A percentile compares a stretch with the other conserved stretches of the same genome.
These are phyloP conservation scores for Micromys minutus DNA, from an alignment of 2,113 vertebrate species.

Conservation along the genomic window DNA sequence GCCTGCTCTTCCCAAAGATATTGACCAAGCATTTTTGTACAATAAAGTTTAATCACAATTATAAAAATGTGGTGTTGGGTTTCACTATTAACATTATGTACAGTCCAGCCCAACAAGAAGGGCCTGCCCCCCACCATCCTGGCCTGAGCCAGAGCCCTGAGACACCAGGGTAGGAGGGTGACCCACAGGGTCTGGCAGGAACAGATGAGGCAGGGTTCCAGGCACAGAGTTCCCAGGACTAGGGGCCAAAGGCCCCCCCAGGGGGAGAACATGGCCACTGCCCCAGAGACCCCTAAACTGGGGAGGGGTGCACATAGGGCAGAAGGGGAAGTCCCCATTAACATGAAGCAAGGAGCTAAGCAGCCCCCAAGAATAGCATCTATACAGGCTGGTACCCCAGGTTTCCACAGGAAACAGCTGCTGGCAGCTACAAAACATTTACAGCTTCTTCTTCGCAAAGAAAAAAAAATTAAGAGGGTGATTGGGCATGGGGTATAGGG, in stretches of 20 bases:
- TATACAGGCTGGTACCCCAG: constrained; percentile 80
- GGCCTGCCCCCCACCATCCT: constrained; percentile 57
- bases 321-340: constrained; percentile 70
- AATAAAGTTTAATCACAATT: constrained; percentile 88
- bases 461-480: constrained; percentile 67
- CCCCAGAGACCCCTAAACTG: constrained; percentile 76
- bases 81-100: constrained; percentile 84
- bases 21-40: constrained; percentile 80
- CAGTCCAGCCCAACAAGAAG: constrained; percentile 80
- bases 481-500: neutral
- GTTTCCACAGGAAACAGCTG: constrained; percentile 83
- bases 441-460: constrained; percentile 83
- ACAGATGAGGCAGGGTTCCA: constrained; percentile 80
- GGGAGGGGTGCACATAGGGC: constrained; percentile 75
- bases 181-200: constrained; percentile 76
- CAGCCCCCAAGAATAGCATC: constrained; percentile 74
- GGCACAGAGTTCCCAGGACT: constrained; percentile 76
- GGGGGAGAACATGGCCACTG: constrained; percentile 79
- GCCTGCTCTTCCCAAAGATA: constrained; percentile 59
- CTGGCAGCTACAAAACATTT: constrained; percentile 83
- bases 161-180: constrained; percentile 62
- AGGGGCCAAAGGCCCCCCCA: constrained; percentile 58
- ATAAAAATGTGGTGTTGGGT: constrained; percentile 85
- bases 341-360: constrained; percentile 71
- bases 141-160: constrained; percentile 53